Conservation (phyloP, 2,113 vertebrate genomes). For the Cochlearius cochlearius region DNA sequence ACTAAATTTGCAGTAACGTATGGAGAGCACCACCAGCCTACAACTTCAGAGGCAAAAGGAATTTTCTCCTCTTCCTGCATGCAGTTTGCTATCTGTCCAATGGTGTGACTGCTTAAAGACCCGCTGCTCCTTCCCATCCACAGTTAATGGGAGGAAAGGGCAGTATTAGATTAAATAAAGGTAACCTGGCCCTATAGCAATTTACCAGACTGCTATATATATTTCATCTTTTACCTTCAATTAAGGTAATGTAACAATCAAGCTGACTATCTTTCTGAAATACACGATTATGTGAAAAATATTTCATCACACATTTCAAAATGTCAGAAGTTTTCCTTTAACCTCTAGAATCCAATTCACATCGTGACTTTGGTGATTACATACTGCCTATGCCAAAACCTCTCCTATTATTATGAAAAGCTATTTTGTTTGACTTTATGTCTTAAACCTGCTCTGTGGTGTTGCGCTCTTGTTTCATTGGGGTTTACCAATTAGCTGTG, state of each 20-base stretch:
- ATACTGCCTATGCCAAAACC: slow-evolving; percentile 37
- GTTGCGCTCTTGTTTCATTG: not conserved
- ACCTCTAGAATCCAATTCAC: not conserved
- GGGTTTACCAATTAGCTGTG: not conserved
- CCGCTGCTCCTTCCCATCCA: not conserved
- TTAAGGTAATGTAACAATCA: slow-evolving; percentile 20
- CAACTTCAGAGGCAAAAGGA: not conserved
- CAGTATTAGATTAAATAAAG: not conserved
- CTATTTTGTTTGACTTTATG: not conserved
- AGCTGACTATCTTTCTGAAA: not conserved
- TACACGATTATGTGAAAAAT: not conserved
- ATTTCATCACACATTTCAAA: not conserved
- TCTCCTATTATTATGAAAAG: not conserved
- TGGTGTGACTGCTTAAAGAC: not conserved
- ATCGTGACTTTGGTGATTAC: not conserved
- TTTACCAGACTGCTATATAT: not conserved
- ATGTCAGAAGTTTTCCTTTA: not conserved
- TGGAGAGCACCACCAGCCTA: not conserved
- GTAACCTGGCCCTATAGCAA: not conserved
- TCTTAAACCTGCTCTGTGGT: not conserved
- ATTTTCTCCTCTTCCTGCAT: not conserved
- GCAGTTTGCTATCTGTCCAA: not conserved
- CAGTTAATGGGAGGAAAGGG: not conserved
- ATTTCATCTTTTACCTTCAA: slow-evolving; percentile 31
- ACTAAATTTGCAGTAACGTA: not conserved